These are phyloP conservation scores for Theretra japonica DNA, from an alignment of 2,888 invertebrate genomes.

Conservation along the genomic window DNA sequence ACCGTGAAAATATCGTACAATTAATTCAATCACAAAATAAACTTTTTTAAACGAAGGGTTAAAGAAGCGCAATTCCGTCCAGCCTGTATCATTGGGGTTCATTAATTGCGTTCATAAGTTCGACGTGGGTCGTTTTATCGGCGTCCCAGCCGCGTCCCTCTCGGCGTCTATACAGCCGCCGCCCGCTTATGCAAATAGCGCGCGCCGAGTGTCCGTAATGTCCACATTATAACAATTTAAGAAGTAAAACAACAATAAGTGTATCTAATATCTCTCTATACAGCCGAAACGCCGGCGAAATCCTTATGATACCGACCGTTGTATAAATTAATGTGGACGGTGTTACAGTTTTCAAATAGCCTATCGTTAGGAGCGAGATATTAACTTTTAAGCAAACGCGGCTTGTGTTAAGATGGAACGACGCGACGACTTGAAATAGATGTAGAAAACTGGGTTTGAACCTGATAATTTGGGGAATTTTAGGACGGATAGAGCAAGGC, in stretches of 20 bases:
- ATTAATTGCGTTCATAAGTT: constrained; percentile 81
- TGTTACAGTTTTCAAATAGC: constrained; percentile 10
- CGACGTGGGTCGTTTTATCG: constrained; percentile 73
- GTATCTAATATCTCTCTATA: constrained; percentile 30
- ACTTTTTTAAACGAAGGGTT: constrained; percentile 41
- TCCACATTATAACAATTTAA: constrained; percentile 80
- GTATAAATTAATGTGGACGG: constrained; percentile 19
- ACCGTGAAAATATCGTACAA: background rate
- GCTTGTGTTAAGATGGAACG: background rate
- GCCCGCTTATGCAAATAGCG: constrained; percentile 78
- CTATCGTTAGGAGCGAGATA: constrained; percentile 14
- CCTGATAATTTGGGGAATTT: too few relatives aligned
- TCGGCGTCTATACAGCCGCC: constrained; percentile 38
- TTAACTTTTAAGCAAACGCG: constrained; percentile 5
- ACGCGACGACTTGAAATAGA: background rate
- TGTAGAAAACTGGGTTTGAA: background rate
- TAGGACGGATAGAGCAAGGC: too few relatives aligned
- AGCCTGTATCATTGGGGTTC: constrained; percentile 74
- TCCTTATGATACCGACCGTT: constrained; percentile 23
- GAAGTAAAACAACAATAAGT: constrained; percentile 79
- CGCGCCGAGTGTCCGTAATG: constrained; percentile 77
- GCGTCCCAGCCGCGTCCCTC: constrained; percentile 59
- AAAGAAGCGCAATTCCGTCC: constrained; percentile 63
- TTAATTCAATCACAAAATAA: background rate
- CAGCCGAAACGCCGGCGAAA: constrained; percentile 18